phyloP scores from a whole-genome alignment of 2,113 vertebrate species.

The Orycteropus afer region DNA sequence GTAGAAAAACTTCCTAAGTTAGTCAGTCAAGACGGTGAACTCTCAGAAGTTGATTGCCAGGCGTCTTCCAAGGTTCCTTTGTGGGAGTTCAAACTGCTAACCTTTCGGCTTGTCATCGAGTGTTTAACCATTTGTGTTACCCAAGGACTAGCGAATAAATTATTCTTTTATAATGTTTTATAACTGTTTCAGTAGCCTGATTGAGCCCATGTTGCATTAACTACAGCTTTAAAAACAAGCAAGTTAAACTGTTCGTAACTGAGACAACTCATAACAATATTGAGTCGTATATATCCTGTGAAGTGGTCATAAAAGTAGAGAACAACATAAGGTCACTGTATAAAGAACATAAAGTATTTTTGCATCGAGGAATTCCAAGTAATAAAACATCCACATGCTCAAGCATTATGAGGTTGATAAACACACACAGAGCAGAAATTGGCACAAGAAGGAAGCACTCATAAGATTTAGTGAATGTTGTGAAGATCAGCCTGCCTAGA shows the following conservation, averaged over 20 bases:
- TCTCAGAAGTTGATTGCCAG: background rate
- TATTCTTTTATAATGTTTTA: background rate
- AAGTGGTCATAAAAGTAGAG: background rate
- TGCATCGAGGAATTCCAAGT: background rate
- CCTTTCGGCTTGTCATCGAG: background rate
- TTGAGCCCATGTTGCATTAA: background rate
- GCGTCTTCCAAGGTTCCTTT: background rate
- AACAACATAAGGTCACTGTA: background rate
- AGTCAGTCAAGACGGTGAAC: background rate
- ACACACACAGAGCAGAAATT: background rate
- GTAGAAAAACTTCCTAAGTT: background rate
- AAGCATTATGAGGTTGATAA: background rate
- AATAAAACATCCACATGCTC: background rate
- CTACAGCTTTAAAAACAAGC: background rate
- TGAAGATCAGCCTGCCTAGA: background rate
- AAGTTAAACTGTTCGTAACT: background rate
- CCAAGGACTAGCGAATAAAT: background rate
- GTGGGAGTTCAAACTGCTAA: background rate
- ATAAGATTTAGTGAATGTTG: background rate
- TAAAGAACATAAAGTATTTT: background rate
- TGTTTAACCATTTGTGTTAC: background rate
- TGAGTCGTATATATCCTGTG: background rate
- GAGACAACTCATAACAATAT: background rate
- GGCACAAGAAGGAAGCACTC: background rate
- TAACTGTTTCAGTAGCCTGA: background rate